phyloP scores from a whole-genome alignment of 2,113 vertebrate species.

The Pomatorhinus ruficollis region DNA sequence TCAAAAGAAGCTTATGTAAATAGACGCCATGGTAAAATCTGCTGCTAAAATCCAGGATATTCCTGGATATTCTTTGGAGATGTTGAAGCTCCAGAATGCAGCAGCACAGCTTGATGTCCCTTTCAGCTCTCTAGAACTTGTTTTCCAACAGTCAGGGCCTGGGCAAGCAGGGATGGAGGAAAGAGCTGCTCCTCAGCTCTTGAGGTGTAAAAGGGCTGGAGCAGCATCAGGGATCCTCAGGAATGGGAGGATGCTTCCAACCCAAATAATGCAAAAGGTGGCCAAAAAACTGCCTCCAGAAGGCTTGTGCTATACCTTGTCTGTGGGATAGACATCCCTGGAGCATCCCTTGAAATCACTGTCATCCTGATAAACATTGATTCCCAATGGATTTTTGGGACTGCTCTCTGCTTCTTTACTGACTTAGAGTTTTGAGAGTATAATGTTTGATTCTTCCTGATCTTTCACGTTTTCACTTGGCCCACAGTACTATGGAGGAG shows the following conservation, averaged over 20 bases:
- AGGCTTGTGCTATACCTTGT: rapidly evolving
- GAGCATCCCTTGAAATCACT: neutral
- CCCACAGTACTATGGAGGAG: neutral
- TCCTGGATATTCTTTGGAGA: conserved; percentile 5
- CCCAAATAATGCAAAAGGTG: neutral
- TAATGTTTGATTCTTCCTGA: neutral
- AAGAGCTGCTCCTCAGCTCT: neutral
- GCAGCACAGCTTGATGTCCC: neutral
- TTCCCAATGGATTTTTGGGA: neutral
- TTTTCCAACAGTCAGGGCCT: neutral
- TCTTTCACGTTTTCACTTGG: neutral
- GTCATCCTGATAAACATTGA: neutral
- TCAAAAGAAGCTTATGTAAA: conserved; percentile 32
- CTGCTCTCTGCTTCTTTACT: neutral
- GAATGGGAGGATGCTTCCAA: neutral
- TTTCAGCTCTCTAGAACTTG: neutral
- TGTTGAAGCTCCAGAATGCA: neutral
- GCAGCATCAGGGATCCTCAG: neutral
- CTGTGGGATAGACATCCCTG: neutral
- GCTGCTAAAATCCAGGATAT: neutral
- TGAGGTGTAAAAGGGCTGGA: neutral
- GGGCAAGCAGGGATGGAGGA: neutral
- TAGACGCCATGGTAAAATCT: conserved; percentile 2
- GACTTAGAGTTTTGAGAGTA: neutral
- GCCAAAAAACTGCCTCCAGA: neutral